Percentiles rank a stretch among this genome's conserved stretches.
Conservation (phyloP, 2,797 vertebrate genomes). For the Brachyalestes nurse region DNA sequence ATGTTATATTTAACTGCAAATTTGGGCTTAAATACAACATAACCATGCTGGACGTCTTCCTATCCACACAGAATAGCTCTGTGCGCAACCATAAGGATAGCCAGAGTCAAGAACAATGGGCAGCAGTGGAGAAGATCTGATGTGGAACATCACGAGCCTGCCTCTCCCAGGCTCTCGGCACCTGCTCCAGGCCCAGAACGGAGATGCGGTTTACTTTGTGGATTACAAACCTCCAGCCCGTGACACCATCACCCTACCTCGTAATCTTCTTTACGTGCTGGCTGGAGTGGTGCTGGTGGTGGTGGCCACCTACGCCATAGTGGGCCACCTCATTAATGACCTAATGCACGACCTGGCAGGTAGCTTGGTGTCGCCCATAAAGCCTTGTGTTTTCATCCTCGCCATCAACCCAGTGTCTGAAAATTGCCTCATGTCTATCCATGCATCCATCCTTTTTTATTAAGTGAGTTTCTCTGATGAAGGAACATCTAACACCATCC, state of each 20-base stretch:
- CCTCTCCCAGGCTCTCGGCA: slow-evolving; percentile 60
- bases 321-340: slow-evolving; percentile 93
- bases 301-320: slow-evolving; percentile 86
- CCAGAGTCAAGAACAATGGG: slow-evolving; percentile 28
- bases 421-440: not conserved
- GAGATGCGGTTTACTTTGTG: slow-evolving; percentile 72
- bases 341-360: slow-evolving; percentile 88
- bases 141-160: slow-evolving; percentile 56
- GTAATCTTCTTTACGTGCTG: slow-evolving; percentile 80
- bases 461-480: not conserved
- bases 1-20: not conserved
- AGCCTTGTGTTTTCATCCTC: not conserved
- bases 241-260: slow-evolving; percentile 83
- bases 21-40: not conserved
- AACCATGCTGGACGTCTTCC: slow-evolving; percentile 9
- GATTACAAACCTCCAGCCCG: slow-evolving; percentile 84
- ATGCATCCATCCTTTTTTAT: not conserved
- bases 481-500: not conserved
- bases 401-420: not conserved
- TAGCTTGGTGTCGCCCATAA: slow-evolving; percentile 63
- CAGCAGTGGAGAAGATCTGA: slow-evolving; percentile 41
- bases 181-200: slow-evolving; percentile 65
- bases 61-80: not conserved
- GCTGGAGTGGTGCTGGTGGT: slow-evolving; percentile 81
- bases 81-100: not conserved